These are phyloP conservation scores for Actinopyga echinites DNA, from an alignment of 53 echinoderm and acorn worm genomes.

Conservation along the genomic window DNA sequence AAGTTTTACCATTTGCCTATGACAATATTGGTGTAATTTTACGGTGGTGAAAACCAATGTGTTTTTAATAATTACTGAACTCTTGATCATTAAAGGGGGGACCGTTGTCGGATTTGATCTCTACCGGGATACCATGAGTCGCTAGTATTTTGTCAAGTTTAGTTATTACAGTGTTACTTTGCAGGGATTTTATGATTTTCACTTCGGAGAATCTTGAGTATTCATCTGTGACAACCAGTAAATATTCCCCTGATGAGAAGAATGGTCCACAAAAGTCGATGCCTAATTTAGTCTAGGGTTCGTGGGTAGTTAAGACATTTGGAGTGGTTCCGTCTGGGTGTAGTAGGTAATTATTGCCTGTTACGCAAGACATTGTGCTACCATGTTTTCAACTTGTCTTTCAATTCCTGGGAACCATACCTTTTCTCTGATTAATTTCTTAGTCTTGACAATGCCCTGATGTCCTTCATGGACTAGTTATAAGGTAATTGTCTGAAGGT, in stretches of 20 bases:
- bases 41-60: no score
- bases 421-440: constrained; percentile 71
- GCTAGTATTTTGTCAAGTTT: no score
- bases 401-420: constrained; percentile 64
- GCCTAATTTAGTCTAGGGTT: constrained; percentile 23
- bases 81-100: no score
- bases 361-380: no score
- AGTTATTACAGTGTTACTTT: not conserved
- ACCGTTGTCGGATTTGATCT: constrained; percentile 63
- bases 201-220: constrained; percentile 37
- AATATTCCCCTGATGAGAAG: constrained; percentile 26
- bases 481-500: constrained; percentile 31
- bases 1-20: constrained; percentile 9
- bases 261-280: constrained; percentile 41
- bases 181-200: not conserved
- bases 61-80: not conserved
- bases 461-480: constrained; percentile 44
- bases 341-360: constrained; percentile 42
- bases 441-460: no score
- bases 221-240: constrained; percentile 29
- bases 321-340: not conserved
- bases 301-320: not conserved
- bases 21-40: constrained; percentile 36
- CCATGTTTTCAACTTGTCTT: constrained; percentile 42
- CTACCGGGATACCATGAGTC: constrained; percentile 40